phyloP scores from a whole-genome alignment of 2,797 vertebrate genomes.

The Ctenosaura bakeri region DNA sequence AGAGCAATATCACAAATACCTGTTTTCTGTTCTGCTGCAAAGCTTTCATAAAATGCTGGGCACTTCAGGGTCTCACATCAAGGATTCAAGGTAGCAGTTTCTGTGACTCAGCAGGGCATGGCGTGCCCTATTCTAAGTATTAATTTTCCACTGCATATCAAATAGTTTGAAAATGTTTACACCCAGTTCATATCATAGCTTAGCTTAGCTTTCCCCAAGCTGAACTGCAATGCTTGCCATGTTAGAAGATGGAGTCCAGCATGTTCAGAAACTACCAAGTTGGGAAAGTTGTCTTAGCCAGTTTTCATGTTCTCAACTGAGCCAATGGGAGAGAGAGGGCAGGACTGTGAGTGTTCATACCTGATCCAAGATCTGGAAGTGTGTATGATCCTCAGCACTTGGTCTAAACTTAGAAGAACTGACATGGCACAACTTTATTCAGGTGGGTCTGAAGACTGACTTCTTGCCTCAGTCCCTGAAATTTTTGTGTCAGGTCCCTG shows the following conservation, averaged over 20 bases:
- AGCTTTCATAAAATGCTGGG: slow-evolving; percentile 50
- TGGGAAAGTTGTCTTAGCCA: neutral
- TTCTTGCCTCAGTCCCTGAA: neutral
- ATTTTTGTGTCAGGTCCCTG: neutral
- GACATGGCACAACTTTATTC: neutral
- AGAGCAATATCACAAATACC: slow-evolving; percentile 18
- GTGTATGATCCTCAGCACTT: neutral
- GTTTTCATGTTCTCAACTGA: neutral
- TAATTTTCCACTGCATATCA: slow-evolving; percentile 15
- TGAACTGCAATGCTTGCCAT: neutral
- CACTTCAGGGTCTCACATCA: slow-evolving; percentile 24
- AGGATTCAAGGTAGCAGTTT: slow-evolving; percentile 45
- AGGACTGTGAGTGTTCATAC: neutral
- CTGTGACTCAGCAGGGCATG: neutral
- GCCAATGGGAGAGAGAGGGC: no score
- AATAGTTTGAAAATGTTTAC: neutral
- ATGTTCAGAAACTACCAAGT: neutral
- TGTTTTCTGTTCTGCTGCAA: slow-evolving; percentile 39
- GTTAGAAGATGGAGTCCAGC: neutral
- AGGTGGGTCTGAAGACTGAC: neutral
- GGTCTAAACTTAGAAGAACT: neutral
- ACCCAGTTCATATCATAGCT: neutral
- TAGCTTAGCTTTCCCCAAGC: neutral
- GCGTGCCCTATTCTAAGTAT: slow-evolving; percentile 29
- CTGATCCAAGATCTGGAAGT: neutral